phyloP scores from a whole-genome alignment of 2,888 invertebrate genomes.

The Bugula neritina region DNA sequence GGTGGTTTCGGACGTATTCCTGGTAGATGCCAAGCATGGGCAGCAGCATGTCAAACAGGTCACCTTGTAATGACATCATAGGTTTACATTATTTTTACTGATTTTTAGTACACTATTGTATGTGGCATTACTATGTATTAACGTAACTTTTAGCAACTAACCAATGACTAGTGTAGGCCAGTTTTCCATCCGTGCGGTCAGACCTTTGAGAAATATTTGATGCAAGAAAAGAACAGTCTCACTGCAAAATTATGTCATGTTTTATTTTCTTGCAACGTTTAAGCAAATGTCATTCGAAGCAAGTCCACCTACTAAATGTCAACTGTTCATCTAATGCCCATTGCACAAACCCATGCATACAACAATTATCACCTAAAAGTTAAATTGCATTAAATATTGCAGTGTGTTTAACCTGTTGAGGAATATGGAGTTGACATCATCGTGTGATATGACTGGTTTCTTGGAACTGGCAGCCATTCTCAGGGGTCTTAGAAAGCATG shows the following conservation, averaged over 20 bases:
- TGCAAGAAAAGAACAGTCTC: constrained; percentile 86
- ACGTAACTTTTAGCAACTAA: constrained; percentile 57
- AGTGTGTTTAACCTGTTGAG: constrained; percentile 76
- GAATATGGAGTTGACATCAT: constrained; percentile 88
- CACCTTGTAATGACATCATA: constrained; percentile 62
- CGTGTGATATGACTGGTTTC: constrained; percentile 84
- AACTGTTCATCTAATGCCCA: too few species aligned
- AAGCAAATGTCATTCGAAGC: too few species aligned
- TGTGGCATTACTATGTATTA: too few species aligned
- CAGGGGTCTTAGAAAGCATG: constrained; percentile 75
- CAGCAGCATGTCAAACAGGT: constrained; percentile 86
- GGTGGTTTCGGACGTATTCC: constrained; percentile 88
- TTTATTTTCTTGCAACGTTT: background rate
- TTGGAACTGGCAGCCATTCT: constrained; percentile 91
- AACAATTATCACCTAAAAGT: too few species aligned
- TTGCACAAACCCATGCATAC: too few species aligned
- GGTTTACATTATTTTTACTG: too few species aligned
- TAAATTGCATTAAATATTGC: too few species aligned
- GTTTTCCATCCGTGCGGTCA: constrained; percentile 81
- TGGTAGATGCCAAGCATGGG: constrained; percentile 92
- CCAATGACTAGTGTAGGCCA: constrained; percentile 90
- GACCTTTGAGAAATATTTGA: constrained; percentile 86
- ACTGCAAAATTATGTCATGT: constrained; percentile 49
- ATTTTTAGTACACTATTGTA: too few species aligned
- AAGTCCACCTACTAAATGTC: too few species aligned